phyloP scores from a whole-genome alignment of 1,140 invertebrate species.

The Bombus picipes region DNA sequence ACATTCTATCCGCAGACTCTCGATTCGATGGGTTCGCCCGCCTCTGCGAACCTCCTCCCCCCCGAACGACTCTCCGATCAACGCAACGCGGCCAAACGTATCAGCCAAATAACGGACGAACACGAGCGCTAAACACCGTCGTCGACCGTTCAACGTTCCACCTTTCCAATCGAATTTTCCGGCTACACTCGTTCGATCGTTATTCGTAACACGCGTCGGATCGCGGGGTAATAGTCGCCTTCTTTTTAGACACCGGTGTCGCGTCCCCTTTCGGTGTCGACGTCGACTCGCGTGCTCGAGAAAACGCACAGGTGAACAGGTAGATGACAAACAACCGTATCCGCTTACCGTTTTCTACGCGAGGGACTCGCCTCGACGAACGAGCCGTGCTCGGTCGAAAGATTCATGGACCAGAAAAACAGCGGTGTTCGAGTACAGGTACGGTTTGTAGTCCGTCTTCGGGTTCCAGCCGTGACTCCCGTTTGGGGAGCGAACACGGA shows the following conservation, averaged over 20 bases:
- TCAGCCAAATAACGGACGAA: too few relatives aligned
- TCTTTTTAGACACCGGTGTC: not conserved
- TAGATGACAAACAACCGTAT: conserved; percentile 76
- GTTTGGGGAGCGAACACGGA: not conserved
- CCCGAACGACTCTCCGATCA: not conserved
- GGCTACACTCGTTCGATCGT: not conserved
- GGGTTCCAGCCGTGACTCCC: too few relatives aligned
- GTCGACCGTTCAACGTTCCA: too few relatives aligned
- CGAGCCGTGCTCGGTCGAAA: conserved; percentile 66
- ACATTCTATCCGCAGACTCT: not conserved
- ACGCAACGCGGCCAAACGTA: not conserved
- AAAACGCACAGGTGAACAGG: conserved; percentile 72
- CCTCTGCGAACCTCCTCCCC: not conserved
- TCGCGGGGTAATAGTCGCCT: not conserved
- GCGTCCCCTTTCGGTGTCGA: conserved; percentile 10
- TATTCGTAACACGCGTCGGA: too few relatives aligned
- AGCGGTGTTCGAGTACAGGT: conserved; percentile 49
- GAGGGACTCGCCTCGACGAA: conserved; percentile 59
- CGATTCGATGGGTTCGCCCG: conserved; percentile 6
- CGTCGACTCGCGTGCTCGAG: conserved; percentile 33
- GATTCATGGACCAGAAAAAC: conserved; percentile 77
- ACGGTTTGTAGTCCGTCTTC: not conserved
- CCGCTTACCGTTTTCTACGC: conserved; percentile 68
- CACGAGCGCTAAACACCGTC: not conserved
- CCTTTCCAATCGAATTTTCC: too few relatives aligned